phyloP scores from a whole-genome alignment of 2,797 vertebrate species.

The Xenentodon cancila region DNA sequence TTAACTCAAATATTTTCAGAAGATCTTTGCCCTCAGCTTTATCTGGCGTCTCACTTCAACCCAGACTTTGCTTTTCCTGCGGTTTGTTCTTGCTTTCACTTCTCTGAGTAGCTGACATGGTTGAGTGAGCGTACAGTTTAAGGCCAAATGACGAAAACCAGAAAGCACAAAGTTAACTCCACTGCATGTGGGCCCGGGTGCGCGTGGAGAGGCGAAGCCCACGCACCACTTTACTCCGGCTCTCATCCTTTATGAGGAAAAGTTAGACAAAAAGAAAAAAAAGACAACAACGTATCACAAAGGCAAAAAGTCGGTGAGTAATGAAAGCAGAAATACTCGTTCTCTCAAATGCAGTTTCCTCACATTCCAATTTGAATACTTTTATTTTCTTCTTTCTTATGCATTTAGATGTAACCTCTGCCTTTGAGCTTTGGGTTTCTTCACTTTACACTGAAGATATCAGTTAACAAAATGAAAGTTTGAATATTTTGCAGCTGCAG shows the following conservation, averaged over 20 bases:
- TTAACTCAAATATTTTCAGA: conserved; percentile 18
- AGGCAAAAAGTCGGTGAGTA: background rate
- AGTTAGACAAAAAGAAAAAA: background rate
- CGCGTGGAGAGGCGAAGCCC: background rate
- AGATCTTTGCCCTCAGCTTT: conserved; percentile 12
- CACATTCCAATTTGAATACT: background rate
- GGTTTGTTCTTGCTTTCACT: background rate
- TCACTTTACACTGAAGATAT: background rate
- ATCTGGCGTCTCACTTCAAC: conserved; percentile 11
- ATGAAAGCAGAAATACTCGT: background rate
- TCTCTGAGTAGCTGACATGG: background rate
- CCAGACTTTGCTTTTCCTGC: conserved; percentile 1
- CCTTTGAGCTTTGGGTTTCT: conserved; percentile 3
- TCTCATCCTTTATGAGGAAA: conserved; percentile 30
- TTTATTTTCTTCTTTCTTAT: conserved; percentile 2
- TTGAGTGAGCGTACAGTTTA: background rate
- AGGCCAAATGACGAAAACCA: conserved; percentile 22
- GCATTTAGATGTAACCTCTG: conserved; percentile 1
- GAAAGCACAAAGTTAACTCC: conserved; percentile 27
- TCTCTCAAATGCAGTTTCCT: conserved; percentile 3
- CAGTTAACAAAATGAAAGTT: conserved; percentile 9
- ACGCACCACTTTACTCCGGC: conserved; percentile 4
- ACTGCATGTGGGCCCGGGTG: conserved; percentile 37
- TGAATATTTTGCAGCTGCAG: conserved; percentile 13
- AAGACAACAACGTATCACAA: background rate